Percentiles rank a stretch among this genome's conserved stretches.
Conservation (phyloP, 1,140 invertebrate genomes). For the Helicoverpa armigera region DNA sequence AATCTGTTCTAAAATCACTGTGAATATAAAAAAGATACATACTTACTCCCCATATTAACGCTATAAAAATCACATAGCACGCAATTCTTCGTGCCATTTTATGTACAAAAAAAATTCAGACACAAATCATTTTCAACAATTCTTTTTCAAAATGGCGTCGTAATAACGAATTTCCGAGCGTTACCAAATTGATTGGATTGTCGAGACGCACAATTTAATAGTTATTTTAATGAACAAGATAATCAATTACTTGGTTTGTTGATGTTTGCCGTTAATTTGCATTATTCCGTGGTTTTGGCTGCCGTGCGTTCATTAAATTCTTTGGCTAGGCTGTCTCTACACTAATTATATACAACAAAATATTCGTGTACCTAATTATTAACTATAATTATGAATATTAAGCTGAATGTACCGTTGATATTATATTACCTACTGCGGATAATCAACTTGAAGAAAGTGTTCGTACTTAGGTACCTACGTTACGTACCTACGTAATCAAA, state of each 20-base stretch:
- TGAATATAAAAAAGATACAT: constrained; percentile 25
- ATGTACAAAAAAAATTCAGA: background rate
- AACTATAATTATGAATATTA: too few species aligned
- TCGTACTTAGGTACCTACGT: too few species aligned
- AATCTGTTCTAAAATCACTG: background rate
- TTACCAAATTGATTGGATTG: constrained; percentile 13
- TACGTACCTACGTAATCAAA: too few species aligned
- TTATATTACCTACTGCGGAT: too few species aligned
- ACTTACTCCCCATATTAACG: constrained; percentile 9
- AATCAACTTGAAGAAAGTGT: too few species aligned
- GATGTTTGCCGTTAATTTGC: background rate
- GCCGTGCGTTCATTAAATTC: too few species aligned
- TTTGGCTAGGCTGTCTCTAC: background rate
- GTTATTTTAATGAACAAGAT: constrained; percentile 21
- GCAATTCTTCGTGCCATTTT: background rate
- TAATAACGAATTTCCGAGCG: background rate
- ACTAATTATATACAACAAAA: too few species aligned
- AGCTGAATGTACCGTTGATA: too few species aligned
- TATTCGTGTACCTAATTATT: too few species aligned
- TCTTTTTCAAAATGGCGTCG: background rate
- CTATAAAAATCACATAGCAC: background rate
- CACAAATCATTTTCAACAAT: background rate
- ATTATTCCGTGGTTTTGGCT: background rate
- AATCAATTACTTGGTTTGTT: constrained; percentile 3
- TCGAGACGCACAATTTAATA: background rate